Conservation (phyloP, 2,797 vertebrate species). For the Martes flavigula region DNA sequence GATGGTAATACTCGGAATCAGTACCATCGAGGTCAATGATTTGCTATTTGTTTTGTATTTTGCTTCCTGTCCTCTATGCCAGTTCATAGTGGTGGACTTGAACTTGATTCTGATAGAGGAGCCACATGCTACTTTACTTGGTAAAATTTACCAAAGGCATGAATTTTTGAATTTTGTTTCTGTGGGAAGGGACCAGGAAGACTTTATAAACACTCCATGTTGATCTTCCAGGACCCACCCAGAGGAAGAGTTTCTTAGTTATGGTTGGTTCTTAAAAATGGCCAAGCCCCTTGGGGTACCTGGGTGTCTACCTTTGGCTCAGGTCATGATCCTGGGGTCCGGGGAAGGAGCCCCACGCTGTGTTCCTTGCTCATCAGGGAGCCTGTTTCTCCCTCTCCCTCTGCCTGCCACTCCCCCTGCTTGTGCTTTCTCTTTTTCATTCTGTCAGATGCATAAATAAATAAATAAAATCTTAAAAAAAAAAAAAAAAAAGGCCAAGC, state of each 20-base stretch:
- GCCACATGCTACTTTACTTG: not conserved
- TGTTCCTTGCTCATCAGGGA: not conserved
- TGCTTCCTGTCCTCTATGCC: not conserved
- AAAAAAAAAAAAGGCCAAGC: not conserved
- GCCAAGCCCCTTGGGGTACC: not conserved
- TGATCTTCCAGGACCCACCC: not conserved
- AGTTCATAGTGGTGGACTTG: not conserved
- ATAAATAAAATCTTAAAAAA: not conserved
- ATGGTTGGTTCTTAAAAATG: not conserved
- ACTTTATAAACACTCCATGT: not conserved
- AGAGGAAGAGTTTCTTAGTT: not conserved
- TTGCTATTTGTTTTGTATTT: not conserved
- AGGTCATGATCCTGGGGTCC: not conserved
- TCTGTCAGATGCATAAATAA: not conserved
- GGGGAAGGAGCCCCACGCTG: accelerated
- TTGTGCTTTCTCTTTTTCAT: no score
- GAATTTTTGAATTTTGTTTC: not conserved
- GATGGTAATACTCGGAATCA: not conserved
- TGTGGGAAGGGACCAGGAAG: not conserved
- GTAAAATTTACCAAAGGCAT: not conserved
- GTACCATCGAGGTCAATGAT: not conserved
- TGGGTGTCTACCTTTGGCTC: not conserved
- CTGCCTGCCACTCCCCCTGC: no score
- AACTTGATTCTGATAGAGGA: not conserved
- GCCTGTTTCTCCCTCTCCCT: no score